A percentile compares a stretch with the other conserved stretches of the same genome.
These are phyloP conservation scores for Pantelozetes paolii DNA, from an alignment of 2,888 invertebrate species.

Conservation along the genomic window DNA sequence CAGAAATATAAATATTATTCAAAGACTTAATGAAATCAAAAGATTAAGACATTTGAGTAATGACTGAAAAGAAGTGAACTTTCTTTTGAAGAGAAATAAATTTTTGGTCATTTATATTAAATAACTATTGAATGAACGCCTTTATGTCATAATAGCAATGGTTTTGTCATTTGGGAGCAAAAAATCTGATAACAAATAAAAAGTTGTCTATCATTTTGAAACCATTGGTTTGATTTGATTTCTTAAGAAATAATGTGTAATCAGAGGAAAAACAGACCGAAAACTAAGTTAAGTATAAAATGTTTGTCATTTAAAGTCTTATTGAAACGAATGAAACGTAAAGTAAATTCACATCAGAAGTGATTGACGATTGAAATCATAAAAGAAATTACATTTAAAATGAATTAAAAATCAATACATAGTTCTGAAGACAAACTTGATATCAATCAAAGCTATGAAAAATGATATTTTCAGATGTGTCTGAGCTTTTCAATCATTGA, in stretches of 20 bases:
- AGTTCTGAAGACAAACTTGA: neutral
- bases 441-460: constrained; percentile 26
- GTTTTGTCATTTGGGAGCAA: constrained; percentile 2
- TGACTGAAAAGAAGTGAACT: no score
- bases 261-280: no score
- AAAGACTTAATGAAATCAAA: no score
- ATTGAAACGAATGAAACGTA: neutral
- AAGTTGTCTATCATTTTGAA: no score
- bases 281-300: neutral
- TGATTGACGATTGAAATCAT: constrained; percentile 4
- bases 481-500: constrained; percentile 20
- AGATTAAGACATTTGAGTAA: no score
- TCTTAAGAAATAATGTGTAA: no score
- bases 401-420: constrained; percentile 6
- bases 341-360: neutral
- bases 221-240: no score
- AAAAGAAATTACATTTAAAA: neutral
- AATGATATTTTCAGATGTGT: constrained; percentile 27
- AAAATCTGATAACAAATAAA: neutral
- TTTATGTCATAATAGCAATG: constrained; percentile 8
- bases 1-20: no score
- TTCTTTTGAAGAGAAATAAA: no score
- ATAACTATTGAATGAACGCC: neutral
- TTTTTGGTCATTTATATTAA: no score
- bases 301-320: constrained; percentile 1